Evolutionary conservation across 2,888 invertebrate species (phyloP).

Genomic region (Folsomia candida): DNA sequence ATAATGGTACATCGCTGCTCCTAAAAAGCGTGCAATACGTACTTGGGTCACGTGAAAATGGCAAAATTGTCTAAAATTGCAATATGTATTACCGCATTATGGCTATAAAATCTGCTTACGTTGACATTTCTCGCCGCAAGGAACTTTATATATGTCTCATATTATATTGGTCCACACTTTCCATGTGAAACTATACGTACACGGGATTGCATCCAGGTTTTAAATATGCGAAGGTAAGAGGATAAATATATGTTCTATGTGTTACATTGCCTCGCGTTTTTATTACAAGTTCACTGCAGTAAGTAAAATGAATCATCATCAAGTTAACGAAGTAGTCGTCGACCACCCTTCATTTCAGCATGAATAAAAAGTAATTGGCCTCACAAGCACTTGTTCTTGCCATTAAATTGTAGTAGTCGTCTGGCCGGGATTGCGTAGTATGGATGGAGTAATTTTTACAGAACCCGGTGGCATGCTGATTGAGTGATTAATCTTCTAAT

Average conservation of each 20-base stretch:
- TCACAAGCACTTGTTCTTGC: conserved; percentile 6
- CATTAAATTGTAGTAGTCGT: background rate
- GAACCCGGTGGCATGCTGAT: background rate
- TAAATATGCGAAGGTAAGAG: too few relatives aligned
- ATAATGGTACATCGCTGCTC: background rate
- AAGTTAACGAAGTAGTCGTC: background rate
- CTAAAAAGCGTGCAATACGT: background rate
- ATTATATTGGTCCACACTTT: too few relatives aligned
- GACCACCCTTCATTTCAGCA: conserved; percentile 21
- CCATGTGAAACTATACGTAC: too few relatives aligned
- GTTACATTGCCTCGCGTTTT: background rate
- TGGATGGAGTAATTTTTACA: background rate
- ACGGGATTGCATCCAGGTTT: too few relatives aligned
- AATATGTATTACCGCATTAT: background rate
- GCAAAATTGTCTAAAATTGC: background rate
- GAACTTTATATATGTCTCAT: too few relatives aligned
- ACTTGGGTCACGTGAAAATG: background rate
- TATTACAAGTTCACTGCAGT: background rate
- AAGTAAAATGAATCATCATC: background rate
- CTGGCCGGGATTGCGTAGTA: too few relatives aligned
- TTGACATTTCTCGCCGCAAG: background rate
- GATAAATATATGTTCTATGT: background rate
- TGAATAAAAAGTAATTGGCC: conserved; percentile 21
- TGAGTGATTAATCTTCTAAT: conserved; percentile 1
- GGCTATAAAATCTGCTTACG: background rate